phyloP scores from a whole-genome alignment of 2,113 vertebrate species.

The Parus major region DNA sequence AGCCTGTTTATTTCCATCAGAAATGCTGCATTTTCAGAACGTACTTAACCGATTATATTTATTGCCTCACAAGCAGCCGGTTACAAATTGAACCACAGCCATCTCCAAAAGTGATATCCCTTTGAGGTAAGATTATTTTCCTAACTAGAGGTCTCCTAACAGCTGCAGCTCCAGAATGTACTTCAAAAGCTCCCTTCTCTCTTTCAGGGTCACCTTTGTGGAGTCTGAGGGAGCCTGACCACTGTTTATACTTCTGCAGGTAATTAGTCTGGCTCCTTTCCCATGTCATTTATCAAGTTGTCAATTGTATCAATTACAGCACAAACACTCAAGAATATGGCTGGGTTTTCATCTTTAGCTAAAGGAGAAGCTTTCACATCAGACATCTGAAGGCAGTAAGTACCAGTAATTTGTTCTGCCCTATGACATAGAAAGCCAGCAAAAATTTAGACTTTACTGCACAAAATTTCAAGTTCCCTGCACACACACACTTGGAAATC shows the following conservation, averaged over 20 bases:
- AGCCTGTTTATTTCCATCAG: background rate
- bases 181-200: slow-evolving; percentile 33
- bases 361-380: background rate
- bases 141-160: slow-evolving; percentile 16
- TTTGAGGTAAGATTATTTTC: slow-evolving; percentile 60
- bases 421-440: background rate
- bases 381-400: background rate
- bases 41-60: background rate
- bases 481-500: accelerated
- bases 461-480: background rate
- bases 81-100: background rate
- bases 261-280: slow-evolving; percentile 51
- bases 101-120: background rate
- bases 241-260: slow-evolving; percentile 49
- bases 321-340: background rate
- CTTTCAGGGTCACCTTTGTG: slow-evolving; percentile 56
- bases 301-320: slow-evolving; percentile 57
- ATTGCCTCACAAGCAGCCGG: background rate
- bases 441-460: background rate
- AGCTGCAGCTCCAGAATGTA: slow-evolving; percentile 46
- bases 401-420: background rate
- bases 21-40: background rate
- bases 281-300: slow-evolving; percentile 39
- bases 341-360: background rate
- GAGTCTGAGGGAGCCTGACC: slow-evolving; percentile 1